phyloP scores from a whole-genome alignment of 2,113 vertebrate genomes.

The Rostratula benghalensis region DNA sequence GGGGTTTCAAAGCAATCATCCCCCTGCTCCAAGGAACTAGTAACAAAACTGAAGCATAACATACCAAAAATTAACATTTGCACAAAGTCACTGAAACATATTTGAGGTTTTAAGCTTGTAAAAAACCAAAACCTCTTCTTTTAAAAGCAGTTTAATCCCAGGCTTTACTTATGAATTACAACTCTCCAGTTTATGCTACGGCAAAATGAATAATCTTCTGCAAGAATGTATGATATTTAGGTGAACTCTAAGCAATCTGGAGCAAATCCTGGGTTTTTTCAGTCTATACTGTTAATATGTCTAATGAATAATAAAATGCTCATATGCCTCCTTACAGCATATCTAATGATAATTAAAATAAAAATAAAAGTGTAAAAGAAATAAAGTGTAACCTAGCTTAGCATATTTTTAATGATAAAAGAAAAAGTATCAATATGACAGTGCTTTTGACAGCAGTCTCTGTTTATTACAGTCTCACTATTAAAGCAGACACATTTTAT shows the following conservation, averaged over 20 bases:
- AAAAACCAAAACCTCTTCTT: neutral
- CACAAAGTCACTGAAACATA: neutral
- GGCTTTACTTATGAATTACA: neutral
- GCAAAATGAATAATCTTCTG: neutral
- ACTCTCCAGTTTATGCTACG: neutral
- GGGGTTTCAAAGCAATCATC: slow-evolving; percentile 27
- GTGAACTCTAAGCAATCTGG: neutral
- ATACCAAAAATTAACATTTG: slow-evolving; percentile 1
- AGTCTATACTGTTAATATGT: neutral
- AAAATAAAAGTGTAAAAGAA: neutral
- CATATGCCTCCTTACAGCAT: neutral
- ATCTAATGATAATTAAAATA: neutral
- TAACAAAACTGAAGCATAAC: neutral
- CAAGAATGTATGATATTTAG: neutral
- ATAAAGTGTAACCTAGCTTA: neutral
- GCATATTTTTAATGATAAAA: neutral
- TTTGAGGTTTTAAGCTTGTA: neutral
- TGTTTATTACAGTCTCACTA: neutral
- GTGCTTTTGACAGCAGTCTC: neutral
- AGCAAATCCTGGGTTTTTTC: neutral
- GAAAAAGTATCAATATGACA: neutral
- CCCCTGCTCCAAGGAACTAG: neutral
- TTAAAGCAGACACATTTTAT: neutral
- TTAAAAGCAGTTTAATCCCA: neutral
- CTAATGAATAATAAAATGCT: neutral